Evolutionary conservation across 2,113 vertebrate genomes (phyloP).

Genomic region (Burhinus bistriatus): DNA sequence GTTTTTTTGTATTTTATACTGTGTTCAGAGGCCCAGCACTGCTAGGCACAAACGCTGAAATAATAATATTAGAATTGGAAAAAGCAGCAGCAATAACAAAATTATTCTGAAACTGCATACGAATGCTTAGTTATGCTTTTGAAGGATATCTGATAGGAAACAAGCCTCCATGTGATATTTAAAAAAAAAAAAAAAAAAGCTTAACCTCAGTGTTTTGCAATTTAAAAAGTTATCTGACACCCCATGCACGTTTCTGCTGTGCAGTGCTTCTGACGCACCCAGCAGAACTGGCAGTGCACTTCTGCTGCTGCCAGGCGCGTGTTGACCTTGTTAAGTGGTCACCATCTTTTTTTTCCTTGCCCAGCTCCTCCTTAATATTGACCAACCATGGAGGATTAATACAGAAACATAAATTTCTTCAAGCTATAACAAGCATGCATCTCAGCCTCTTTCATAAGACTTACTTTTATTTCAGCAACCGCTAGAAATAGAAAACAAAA

Average conservation of each 20-base stretch:
- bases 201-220: neutral
- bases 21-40: neutral
- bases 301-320: neutral
- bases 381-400: neutral
- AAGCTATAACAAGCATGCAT: neutral
- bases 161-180: neutral
- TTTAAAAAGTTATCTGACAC: neutral
- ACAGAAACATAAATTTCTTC: neutral
- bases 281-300: neutral
- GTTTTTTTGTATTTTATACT: neutral
- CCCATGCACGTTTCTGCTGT: rapidly evolving
- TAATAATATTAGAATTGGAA: neutral
- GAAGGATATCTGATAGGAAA: neutral
- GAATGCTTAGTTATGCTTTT: neutral
- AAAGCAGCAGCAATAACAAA: neutral
- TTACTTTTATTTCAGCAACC: neutral
- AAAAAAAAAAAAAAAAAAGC: neutral
- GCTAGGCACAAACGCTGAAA: neutral
- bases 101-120: neutral
- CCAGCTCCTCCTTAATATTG: neutral
- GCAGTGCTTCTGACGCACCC: neutral
- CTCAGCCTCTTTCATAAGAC: neutral
- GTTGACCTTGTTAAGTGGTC: neutral
- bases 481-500: neutral
- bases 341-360: neutral